Base-by-base conservation (phyloP, 2,888 invertebrate species). In the Nomada ruficornis region DNA sequence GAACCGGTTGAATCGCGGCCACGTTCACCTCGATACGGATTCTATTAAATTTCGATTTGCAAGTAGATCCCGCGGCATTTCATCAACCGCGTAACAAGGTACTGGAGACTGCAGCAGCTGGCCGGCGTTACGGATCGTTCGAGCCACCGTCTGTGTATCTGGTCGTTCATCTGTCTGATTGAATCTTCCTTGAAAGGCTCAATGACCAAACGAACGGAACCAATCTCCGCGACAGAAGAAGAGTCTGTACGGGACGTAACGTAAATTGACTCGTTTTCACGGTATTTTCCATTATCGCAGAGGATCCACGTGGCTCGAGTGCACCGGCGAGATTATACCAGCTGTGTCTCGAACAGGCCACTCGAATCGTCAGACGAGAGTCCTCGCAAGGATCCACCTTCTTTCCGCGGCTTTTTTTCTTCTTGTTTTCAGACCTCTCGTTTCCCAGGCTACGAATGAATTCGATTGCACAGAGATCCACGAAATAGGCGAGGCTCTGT, bases 201-300 rank as follows among this genome's bases (percentile, higher is more conserved):
- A 65, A 65, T 52, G 69, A 44, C 82, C 60, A 67, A 77, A 80
- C 77, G 73, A 68, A 54, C 63, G 50, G 73, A 82, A 71, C 65
- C 83, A 74, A 82, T 83, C 83, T 67, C 29, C 26, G 11, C 42
- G 69, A 42, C 47, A 44, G 57, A 36, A 55, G n/a, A 20, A 23
- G 54, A 26, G 57, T 44, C 71, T 82, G 82, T 65, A 59, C 82
- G 59, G 69, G 82, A 82, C 82, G 76, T 76, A 76, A 55, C 82
- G 72, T 65, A 69, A 77, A 82, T 82, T 73, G 71, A 82, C 71
- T 81, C 82, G 82, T 82, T 82, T 82, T 54, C 68, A 59, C 18
- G 42, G 59, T 72, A 64, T 73, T 82, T 82, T 76, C 82, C 77
- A 77, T 82, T 82, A 76, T 72, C 82, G 71, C 82, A 7, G 36